Evolutionary conservation across 35 echinoderm and acorn worm species (phyloP), one percentile per base, ranked within the genome.

Genomic region (Amphiura filiformis): DNA sequence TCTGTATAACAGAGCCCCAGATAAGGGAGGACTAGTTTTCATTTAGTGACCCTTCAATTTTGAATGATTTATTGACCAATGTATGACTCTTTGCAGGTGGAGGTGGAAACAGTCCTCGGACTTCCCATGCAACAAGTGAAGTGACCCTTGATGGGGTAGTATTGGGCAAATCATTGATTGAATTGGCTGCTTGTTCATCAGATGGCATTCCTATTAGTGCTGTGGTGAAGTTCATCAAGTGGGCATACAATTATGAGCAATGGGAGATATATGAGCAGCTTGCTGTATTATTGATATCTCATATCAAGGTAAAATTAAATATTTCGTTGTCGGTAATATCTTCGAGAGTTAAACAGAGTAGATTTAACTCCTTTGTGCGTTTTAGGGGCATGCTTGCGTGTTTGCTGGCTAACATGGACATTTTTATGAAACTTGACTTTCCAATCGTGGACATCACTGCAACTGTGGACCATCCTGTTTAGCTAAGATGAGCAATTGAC

Each of bases 191-290:
- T 11, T 78, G 76, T 26, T 89, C 89, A 15, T 82, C 92, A 79
- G 96, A 99, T 90, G 96, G 96, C 0, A 81, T 99, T 9, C 79
- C 92, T 0, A 89, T 99, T 38, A 83, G 70, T 38, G 82, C 96
- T 31, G 90, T 99, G 57, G 96, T 99, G 39, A 94, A 91, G 82
- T 99, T 99, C 82, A 26, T 99, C 57, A 99, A 99, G 87, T 99
- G 90, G 88, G 96, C 96, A 30, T 99, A 99, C 76, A 99, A 99
- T 88, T 99, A 88, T 88, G 96, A 99, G 64, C 96, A 99, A 81
- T 99, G 96, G 96, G 96, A 99, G 83, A 84, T 94, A 35, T 99
- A 94, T 88, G 96, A 99, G 23, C 83, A 79, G 34, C 42, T 99
- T 37, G 83, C 91, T 3, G 82, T 87, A 34, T 56, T 82, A 34